Conservation (phyloP, 2,888 invertebrate species). For the Copidosoma aretas region DNA sequence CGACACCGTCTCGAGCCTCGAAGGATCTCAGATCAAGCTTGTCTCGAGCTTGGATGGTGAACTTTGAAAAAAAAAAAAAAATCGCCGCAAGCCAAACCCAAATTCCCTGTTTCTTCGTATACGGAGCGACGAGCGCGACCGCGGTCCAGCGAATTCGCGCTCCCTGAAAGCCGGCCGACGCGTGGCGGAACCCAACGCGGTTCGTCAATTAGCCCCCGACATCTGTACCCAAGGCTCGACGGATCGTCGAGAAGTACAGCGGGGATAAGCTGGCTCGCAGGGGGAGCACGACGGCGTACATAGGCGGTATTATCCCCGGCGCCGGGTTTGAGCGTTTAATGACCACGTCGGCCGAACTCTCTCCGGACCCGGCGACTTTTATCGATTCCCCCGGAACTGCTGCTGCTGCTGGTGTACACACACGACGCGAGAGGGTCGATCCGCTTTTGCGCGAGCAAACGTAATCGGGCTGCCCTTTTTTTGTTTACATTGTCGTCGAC, state of each 20-base stretch:
- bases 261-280: slow-evolving; percentile 13
- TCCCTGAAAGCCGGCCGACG: too few relatives aligned
- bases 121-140: too few relatives aligned
- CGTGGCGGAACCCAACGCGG: too few relatives aligned
- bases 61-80: too few relatives aligned
- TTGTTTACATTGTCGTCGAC: neutral
- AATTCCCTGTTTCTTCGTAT: too few relatives aligned
- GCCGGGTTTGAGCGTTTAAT: slow-evolving; percentile 18
- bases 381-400: slow-evolving; percentile 10
- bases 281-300: neutral
- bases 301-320: slow-evolving; percentile 17
- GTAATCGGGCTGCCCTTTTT: neutral
- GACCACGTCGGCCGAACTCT: slow-evolving; percentile 15
- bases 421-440: neutral
- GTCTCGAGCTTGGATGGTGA: too few relatives aligned
- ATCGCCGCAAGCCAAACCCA: too few relatives aligned
- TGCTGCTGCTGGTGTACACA: neutral
- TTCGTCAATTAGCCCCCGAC: too few relatives aligned
- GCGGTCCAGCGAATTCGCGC: too few relatives aligned
- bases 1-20: too few relatives aligned
- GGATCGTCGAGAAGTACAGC: slow-evolving; percentile 13
- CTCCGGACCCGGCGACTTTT: slow-evolving; percentile 14
- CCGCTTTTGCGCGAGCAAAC: neutral
- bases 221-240: neutral
- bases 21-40: too few relatives aligned